Conservation (phyloP, 2,113 vertebrate species). For the Eonycteris spelaea region DNA sequence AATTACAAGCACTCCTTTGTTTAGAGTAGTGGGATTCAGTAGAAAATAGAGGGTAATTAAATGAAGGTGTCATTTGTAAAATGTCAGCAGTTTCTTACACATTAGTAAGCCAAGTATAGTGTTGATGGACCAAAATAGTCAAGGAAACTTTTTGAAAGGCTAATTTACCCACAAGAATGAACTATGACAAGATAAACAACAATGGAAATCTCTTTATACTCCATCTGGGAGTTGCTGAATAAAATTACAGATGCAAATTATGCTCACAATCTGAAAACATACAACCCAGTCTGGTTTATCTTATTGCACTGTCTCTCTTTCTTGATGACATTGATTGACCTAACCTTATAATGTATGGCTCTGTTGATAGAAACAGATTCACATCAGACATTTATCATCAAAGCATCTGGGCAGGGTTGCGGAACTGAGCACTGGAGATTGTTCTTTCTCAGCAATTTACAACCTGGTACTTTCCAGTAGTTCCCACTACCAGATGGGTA, state of each 20-base stretch:
- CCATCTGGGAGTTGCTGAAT: conserved; percentile 58
- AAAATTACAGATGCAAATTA: conserved; percentile 64
- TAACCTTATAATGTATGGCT: conserved; percentile 1
- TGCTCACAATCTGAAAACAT: conserved; percentile 8
- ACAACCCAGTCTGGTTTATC: background rate
- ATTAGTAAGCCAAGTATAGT: conserved; percentile 45
- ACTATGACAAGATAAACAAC: conserved; percentile 68
- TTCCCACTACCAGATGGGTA: background rate
- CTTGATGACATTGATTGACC: conserved; percentile 26
- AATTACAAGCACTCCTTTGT: conserved; percentile 12
- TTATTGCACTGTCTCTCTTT: conserved; percentile 30
- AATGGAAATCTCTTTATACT: conserved; percentile 55
- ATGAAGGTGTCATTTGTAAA: conserved; percentile 29
- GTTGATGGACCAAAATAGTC: conserved; percentile 44
- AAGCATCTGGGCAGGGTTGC: background rate
- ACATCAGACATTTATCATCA: conserved; percentile 37
- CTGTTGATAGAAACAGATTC: conserved; percentile 19
- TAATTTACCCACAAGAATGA: conserved; percentile 61
- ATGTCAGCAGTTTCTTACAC: conserved; percentile 36
- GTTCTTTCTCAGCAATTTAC: conserved; percentile 23
- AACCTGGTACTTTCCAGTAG: background rate
- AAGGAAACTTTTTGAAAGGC: conserved; percentile 40
- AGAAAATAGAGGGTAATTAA: conserved; percentile 34
- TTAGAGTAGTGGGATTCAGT: background rate
- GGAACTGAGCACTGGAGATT: background rate